Percentiles rank a stretch among this genome's conserved stretches.
phyloP scores from a whole-genome alignment of 2,888 invertebrate genomes.

The Acleris holmiana region DNA sequence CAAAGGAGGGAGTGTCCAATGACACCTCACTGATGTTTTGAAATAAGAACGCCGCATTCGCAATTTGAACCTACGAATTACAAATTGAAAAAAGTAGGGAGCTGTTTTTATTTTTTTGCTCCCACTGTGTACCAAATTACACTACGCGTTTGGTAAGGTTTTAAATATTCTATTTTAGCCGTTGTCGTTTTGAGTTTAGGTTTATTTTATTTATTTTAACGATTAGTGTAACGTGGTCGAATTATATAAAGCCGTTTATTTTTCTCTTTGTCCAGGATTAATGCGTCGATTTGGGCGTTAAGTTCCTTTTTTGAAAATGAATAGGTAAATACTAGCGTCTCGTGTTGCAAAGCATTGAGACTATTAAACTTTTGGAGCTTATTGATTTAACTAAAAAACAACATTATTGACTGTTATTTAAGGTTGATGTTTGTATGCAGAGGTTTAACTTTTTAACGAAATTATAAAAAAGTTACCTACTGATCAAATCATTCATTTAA shows the following conservation, averaged over 20 bases:
- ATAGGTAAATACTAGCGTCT: conserved; percentile 81
- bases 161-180: conserved; percentile 42
- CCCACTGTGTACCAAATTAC: conserved; percentile 48
- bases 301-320: conserved; percentile 82
- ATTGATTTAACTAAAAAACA: background rate
- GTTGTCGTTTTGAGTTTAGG: conserved; percentile 41
- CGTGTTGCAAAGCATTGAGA: conserved; percentile 72
- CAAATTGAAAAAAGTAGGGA: conserved; percentile 79
- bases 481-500: conserved; percentile 14
- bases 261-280: conserved; percentile 79
- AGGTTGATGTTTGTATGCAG: background rate
- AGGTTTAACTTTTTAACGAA: background rate
- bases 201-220: conserved; percentile 1
- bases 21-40: conserved; percentile 83
- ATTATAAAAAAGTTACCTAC: conserved; percentile 10
- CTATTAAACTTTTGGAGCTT: conserved; percentile 55
- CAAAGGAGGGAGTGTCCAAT: conserved; percentile 76
- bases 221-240: conserved; percentile 50
- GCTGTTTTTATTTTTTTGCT: conserved; percentile 65
- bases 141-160: conserved; percentile 22
- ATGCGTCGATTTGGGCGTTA: conserved; percentile 82
- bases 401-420: background rate
- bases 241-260: conserved; percentile 83
- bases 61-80: conserved; percentile 84
- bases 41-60: conserved; percentile 82